phyloP scores from a whole-genome alignment of 2,888 invertebrate genomes.

The Eurois occulta region DNA sequence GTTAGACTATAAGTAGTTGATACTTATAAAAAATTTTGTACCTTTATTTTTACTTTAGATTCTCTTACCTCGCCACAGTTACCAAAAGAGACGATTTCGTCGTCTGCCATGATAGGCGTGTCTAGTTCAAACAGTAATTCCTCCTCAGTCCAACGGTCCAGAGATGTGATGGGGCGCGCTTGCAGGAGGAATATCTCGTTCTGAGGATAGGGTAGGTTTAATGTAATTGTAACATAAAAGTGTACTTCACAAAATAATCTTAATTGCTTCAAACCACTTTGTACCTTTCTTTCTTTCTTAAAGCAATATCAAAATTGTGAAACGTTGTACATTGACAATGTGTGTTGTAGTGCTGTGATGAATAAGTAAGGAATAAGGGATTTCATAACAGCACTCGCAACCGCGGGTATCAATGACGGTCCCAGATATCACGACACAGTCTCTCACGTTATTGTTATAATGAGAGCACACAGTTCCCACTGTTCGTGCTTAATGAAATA shows the following conservation, averaged over 20 bases:
- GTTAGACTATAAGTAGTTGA: neutral
- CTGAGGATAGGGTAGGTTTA: constrained; percentile 75
- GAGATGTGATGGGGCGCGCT: constrained; percentile 94
- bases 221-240: constrained; percentile 72
- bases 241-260: neutral
- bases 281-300: neutral
- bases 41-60: neutral
- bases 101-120: constrained; percentile 91
- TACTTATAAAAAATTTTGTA: neutral
- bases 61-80: constrained; percentile 92
- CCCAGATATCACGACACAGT: neutral
- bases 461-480: neutral
- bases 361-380: too few relatives aligned
- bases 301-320: neutral
- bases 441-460: neutral
- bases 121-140: constrained; percentile 95
- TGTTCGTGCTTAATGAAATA: neutral
- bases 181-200: constrained; percentile 92
- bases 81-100: constrained; percentile 92
- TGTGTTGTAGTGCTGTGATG: neutral
- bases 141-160: constrained; percentile 94
- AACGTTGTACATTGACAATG: neutral
- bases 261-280: neutral
- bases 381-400: neutral
- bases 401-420: neutral